phyloP scores from a whole-genome alignment of 53 echinoderm and acorn worm genomes.

The Holothuria scabra region DNA sequence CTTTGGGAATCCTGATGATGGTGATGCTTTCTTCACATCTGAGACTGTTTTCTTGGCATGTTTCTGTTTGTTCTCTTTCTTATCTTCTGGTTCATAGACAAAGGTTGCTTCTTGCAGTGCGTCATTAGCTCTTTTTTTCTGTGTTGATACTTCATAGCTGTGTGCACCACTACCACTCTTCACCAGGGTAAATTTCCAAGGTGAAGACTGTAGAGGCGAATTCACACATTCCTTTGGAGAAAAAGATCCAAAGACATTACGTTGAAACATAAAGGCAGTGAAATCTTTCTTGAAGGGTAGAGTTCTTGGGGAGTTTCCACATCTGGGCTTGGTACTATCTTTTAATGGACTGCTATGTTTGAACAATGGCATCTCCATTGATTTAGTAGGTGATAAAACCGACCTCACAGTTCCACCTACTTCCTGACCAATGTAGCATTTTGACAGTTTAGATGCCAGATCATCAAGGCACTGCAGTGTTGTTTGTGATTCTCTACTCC shows the following conservation, averaged over 20 bases:
- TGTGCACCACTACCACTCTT: not conserved
- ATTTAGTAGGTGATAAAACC: not conserved
- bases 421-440: not conserved
- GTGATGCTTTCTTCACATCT: no score
- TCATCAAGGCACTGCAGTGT: not conserved
- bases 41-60: not conserved
- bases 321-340: not conserved
- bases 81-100: not conserved
- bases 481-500: not conserved
- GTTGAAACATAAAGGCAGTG: conserved; percentile 13
- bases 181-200: not conserved
- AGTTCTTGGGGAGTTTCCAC: not conserved
- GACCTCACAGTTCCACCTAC: not conserved
- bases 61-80: not conserved
- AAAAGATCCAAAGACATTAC: conserved; percentile 30
- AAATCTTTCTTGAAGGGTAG: conserved; percentile 39
- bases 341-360: conserved; percentile 2
- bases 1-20: no score
- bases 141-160: no score
- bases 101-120: conserved; percentile 1
- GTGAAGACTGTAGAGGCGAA: not conserved
- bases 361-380: no score
- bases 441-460: conserved; percentile 17
- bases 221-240: not conserved
- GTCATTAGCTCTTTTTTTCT: no score